Evolutionary conservation across 2,888 invertebrate species (phyloP).

Genomic region (Drosophila falleni): DNA sequence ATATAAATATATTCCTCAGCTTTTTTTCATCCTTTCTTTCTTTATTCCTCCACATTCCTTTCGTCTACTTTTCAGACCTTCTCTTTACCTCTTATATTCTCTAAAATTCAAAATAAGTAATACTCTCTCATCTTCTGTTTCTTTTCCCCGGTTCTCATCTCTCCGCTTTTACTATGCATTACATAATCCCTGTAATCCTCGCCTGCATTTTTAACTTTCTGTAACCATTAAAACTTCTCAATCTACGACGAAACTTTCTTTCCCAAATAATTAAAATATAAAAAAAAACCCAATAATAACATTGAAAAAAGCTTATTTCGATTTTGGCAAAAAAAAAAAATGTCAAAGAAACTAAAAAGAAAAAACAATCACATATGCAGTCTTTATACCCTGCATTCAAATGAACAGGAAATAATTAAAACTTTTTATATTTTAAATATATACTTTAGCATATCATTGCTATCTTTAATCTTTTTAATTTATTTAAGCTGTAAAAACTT

Average conservation of each 20-base stretch:
- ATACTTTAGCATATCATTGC: too few species aligned
- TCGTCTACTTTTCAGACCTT: neutral
- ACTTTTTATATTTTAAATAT: too few species aligned
- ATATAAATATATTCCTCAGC: neutral
- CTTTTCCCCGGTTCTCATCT: neutral
- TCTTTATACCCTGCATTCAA: constrained; percentile 2
- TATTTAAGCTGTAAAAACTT: too few species aligned
- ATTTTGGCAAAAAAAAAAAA: constrained; percentile 5
- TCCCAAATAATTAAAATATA: neutral
- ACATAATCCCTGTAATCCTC: neutral
- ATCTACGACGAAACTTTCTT: constrained; percentile 34
- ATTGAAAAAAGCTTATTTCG: constrained; percentile 18
- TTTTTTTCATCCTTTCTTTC: too few species aligned
- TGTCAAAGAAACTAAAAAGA: neutral
- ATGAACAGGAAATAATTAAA: too few species aligned
- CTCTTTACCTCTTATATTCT: neutral
- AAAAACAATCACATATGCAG: constrained; percentile 44
- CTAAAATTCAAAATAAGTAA: neutral
- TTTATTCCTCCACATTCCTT: neutral
- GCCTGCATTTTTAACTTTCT: constrained; percentile 22
- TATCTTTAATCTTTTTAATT: too few species aligned
- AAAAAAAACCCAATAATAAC: constrained; percentile 17
- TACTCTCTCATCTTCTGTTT: neutral
- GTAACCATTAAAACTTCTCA: constrained; percentile 18
- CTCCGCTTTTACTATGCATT: neutral